Evolutionary conservation across 2,888 invertebrate species (phyloP), one percentile per base, ranked within the genome.

Genomic region (Drosophila kuntzei): DNA sequence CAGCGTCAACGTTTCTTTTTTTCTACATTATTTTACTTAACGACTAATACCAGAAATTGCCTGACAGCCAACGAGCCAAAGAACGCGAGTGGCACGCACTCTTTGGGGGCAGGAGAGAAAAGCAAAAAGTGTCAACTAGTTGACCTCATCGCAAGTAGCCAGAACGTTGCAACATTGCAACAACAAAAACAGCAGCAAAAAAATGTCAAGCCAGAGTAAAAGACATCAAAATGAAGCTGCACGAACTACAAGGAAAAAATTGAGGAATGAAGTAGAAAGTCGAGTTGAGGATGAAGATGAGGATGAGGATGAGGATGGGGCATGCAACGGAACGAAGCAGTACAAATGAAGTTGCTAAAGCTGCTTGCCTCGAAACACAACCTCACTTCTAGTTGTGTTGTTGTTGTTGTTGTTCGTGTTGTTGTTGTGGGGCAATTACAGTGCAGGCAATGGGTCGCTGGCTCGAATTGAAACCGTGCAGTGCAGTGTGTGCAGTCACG

Each of bases 281-380:
- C n/a, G n/a, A n/a, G n/a, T n/a, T n/a, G n/a, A n/a, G n/a, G n/a
- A 43, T 20, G 29, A 46, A 36, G 14, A 51, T 51, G 47, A 18
- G 44, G 44, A 27, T 11, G 12, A 36, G 50, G 16, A 36, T 25
- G 37, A 39, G 55, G 43, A 34, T 27, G 18, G 4, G 61, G 47
- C 62, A 59, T 32, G 61, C 43, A 66, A 59, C 20, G 62, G 7
- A 53, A 20, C 57, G 58, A 46, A 60, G 62, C 83, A 68, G 79
- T 70, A 82, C 77, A 86, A 83, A 83, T 83, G 83, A 87, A 83
- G 88, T 83, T 77, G 83, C 69, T 60, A 84, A 87, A 81, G 82
- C 88, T 76, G 82, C 79, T 47, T 57, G 71, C 34, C 43, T 16
- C 16, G 41, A 22, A 53, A 67, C 29, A 53, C 41, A 68, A 55